Evolutionary conservation across 2,888 invertebrate species (phyloP).

Genomic region (Caenorhabditis becei): DNA sequence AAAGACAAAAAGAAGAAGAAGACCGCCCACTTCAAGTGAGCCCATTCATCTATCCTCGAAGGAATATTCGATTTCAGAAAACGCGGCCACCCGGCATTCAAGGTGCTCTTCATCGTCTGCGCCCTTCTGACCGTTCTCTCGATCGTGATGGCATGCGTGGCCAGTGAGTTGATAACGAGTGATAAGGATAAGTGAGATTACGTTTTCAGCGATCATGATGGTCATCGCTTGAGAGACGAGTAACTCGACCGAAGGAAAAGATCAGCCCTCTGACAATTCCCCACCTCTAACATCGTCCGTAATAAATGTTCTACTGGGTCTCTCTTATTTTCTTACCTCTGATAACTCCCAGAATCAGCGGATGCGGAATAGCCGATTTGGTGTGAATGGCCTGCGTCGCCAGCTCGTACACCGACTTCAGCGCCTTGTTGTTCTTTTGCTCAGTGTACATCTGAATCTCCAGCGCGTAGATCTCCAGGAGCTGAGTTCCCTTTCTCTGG

Average conservation of each 20-base stretch:
- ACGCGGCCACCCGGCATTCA: slow-evolving; percentile 60
- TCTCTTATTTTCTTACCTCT: slow-evolving; percentile 86
- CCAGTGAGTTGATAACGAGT: slow-evolving; percentile 20
- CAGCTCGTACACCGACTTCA: slow-evolving; percentile 92
- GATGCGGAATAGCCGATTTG: slow-evolving; percentile 99
- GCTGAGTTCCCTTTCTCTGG: slow-evolving; percentile 87
- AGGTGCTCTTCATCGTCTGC: slow-evolving; percentile 56
- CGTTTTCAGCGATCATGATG: slow-evolving; percentile 55
- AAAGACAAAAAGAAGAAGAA: slow-evolving; percentile 53
- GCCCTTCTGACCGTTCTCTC: slow-evolving; percentile 49
- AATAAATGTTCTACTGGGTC: slow-evolving; percentile 16
- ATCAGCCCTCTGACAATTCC: slow-evolving; percentile 8
- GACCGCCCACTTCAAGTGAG: slow-evolving; percentile 62
- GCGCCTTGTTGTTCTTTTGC: slow-evolving; percentile 95
- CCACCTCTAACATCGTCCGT: slow-evolving; percentile 14
- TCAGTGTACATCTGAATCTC: slow-evolving; percentile 99
- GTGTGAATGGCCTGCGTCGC: slow-evolving; percentile 97
- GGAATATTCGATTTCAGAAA: slow-evolving; percentile 34
- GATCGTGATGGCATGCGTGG: slow-evolving; percentile 40
- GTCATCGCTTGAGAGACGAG: slow-evolving; percentile 9
- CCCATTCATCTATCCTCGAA: not conserved
- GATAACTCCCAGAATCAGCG: slow-evolving; percentile 99
- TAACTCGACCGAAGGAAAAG: not conserved
- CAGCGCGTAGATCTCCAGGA: slow-evolving; percentile 97
- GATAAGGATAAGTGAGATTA: not conserved